Conservation (phyloP, 2,113 vertebrate genomes). For the Melospiza georgiana region DNA sequence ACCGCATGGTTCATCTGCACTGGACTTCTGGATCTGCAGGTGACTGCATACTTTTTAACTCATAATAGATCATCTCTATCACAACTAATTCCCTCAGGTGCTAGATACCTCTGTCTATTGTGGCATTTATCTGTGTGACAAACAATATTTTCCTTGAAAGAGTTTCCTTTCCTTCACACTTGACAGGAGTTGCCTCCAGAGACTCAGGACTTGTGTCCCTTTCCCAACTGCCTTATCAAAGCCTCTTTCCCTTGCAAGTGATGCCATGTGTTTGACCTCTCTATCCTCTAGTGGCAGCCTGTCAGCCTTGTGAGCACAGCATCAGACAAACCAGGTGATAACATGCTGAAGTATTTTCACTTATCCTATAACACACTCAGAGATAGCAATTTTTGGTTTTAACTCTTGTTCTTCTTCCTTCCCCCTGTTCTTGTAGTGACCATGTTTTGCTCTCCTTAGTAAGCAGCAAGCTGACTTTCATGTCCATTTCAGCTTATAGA, state of each 20-base stretch:
- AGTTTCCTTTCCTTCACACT: not conserved
- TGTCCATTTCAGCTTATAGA: not conserved
- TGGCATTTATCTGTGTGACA: not conserved
- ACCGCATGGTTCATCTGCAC: not conserved
- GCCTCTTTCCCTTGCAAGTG: not conserved
- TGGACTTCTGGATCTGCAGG: not conserved
- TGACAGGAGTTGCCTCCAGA: not conserved
- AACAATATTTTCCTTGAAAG: not conserved
- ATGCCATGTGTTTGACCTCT: not conserved
- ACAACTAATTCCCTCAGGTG: not conserved
- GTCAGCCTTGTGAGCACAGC: not conserved
- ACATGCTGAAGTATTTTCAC: not conserved
- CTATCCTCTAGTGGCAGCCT: not conserved
- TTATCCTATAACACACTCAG: not conserved
- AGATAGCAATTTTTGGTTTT: not conserved
- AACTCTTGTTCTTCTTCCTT: not conserved
- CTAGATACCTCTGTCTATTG: not conserved
- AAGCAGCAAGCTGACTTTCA: not conserved
- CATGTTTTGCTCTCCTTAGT: not conserved
- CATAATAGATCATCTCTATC: not conserved
- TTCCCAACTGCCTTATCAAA: not conserved
- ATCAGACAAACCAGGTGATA: not conserved
- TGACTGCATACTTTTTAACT: not conserved
- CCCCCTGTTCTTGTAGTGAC: too few species aligned
- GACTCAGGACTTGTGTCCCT: not conserved